Conservation (phyloP, 1,140 invertebrate genomes). For the Drosophila ficusphila region DNA sequence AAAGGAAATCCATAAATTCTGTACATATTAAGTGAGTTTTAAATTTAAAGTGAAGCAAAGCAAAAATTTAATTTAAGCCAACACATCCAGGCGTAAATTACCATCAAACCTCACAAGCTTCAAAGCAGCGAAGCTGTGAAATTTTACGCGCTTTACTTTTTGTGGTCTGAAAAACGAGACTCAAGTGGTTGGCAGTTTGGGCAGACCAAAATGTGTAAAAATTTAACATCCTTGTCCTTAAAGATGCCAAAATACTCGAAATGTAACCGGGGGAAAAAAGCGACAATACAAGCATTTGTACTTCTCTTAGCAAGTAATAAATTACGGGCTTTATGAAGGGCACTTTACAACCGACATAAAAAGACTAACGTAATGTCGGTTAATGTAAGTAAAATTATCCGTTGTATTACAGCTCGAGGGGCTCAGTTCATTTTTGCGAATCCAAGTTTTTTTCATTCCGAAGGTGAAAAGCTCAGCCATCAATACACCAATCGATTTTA, state of each 20-base stretch:
- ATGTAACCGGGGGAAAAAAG: not conserved
- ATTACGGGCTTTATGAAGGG: slow-evolving; percentile 6
- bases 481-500: slow-evolving; percentile 20
- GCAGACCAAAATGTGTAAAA: slow-evolving; percentile 12
- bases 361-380: slow-evolving; percentile 12
- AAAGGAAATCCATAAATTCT: not conserved
- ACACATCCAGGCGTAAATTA: not conserved
- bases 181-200: slow-evolving; percentile 27
- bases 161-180: slow-evolving; percentile 32
- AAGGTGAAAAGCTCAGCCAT: not conserved
- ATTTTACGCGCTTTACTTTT: slow-evolving; percentile 37
- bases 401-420: not conserved
- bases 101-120: not conserved
- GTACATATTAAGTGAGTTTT: not conserved
- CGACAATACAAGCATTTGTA: slow-evolving; percentile 28
- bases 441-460: not conserved
- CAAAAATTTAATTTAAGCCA: not conserved
- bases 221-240: slow-evolving; percentile 30
- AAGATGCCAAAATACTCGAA: slow-evolving; percentile 5
- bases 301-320: slow-evolving; percentile 43
- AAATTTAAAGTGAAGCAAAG: not conserved
- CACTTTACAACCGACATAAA: slow-evolving; percentile 14
- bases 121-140: slow-evolving; percentile 34
- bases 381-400: slow-evolving; percentile 8
- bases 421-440: not conserved